These are phyloP conservation scores for Archilochus colubris DNA, from an alignment of 2,113 vertebrate species.

Conservation along the genomic window DNA sequence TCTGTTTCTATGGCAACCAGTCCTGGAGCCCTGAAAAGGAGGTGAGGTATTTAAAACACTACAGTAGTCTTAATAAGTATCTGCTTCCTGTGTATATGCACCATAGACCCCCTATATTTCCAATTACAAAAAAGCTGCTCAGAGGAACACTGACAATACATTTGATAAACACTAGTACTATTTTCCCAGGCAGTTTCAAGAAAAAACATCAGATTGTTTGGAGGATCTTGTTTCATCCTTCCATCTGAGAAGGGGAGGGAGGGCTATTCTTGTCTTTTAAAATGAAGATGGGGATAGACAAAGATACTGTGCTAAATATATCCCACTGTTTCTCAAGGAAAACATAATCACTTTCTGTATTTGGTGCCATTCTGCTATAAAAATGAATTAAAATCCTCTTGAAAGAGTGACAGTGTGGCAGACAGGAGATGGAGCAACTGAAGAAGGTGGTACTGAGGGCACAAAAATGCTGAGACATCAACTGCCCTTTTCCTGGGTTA, in stretches of 20 bases:
- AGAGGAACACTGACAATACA: neutral
- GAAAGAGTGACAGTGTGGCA: neutral
- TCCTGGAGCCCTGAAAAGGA: neutral
- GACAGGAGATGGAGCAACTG: neutral
- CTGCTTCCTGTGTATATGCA: neutral
- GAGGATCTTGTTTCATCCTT: neutral
- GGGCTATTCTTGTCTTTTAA: neutral
- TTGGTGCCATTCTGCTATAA: neutral
- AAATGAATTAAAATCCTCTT: neutral
- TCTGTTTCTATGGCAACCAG: constrained; percentile 68
- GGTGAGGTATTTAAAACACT: constrained; percentile 21
- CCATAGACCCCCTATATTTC: neutral
- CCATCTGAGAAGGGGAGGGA: neutral
- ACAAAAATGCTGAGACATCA: neutral
- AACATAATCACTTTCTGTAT: neutral
- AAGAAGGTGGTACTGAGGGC: neutral
- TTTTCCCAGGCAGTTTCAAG: neutral
- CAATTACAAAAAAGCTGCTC: neutral
- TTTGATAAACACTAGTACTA: neutral
- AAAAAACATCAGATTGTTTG: neutral
- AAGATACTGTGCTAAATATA: neutral
- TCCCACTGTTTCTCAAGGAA: neutral
- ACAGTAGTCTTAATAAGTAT: neutral
- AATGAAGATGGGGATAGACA: neutral
- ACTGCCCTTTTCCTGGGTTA: neutral